These are phyloP conservation scores for Dreissena rostriformis DNA, from an alignment of 1,140 invertebrate species.

Conservation along the genomic window DNA sequence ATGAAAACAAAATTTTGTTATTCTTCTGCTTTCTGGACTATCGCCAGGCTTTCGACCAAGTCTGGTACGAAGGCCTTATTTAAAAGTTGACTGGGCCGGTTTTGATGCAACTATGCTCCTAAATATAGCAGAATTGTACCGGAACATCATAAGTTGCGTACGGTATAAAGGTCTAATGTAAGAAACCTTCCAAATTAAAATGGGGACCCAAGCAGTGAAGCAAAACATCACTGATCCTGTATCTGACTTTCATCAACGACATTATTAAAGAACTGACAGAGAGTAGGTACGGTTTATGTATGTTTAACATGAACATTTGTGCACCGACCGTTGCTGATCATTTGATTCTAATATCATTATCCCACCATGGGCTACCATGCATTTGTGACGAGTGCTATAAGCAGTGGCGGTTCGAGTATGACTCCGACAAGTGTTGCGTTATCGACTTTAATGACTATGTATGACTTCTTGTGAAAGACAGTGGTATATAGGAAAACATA, in stretches of 20 bases:
- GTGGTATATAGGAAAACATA: background rate
- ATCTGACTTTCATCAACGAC: background rate
- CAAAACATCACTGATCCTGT: background rate
- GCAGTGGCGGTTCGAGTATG: background rate
- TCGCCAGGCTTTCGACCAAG: background rate
- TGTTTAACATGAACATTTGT: background rate
- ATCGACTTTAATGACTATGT: background rate
- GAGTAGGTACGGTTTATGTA: constrained; percentile 6
- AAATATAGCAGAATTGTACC: background rate
- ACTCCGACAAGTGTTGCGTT: background rate
- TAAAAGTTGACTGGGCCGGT: background rate
- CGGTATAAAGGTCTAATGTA: background rate
- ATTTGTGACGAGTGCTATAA: background rate
- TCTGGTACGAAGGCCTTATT: background rate
- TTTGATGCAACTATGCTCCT: no score
- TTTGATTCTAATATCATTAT: background rate
- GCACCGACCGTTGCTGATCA: background rate
- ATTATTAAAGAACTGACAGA: constrained; percentile 10
- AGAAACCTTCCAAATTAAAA: constrained; percentile 1
- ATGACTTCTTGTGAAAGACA: background rate
- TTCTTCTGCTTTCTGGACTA: background rate
- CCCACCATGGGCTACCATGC: background rate
- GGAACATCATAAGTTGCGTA: background rate
- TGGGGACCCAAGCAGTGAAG: background rate
- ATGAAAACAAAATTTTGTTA: background rate